Conservation (phyloP, 30 jellyfish, hydroid and myxozoan species). For the Mastigias papua region DNA sequence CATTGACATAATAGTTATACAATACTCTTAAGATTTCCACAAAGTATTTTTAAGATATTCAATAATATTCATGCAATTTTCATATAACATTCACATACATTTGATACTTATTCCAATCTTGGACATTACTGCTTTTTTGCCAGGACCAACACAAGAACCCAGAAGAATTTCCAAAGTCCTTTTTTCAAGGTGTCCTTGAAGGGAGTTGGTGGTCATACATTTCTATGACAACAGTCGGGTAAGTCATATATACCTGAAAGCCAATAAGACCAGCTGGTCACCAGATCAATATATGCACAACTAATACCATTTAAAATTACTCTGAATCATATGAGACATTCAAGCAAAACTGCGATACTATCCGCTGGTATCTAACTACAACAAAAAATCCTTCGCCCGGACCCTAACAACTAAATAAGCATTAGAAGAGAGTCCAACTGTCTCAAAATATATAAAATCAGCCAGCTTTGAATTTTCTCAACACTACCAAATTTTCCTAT, state of each 20-base stretch:
- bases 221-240: constrained; percentile 79
- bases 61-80: too few species aligned
- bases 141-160: constrained; percentile 43
- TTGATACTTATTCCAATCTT: too few species aligned
- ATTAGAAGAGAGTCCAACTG: too few species aligned
- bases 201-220: constrained; percentile 72
- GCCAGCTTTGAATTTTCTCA: too few species aligned
- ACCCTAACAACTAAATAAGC: not conserved
- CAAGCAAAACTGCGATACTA: not conserved
- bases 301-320: not conserved
- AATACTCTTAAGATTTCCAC: too few species aligned
- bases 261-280: not conserved
- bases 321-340: not conserved
- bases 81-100: too few species aligned
- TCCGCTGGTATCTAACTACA: not conserved
- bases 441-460: too few species aligned
- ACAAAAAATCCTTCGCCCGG: not conserved
- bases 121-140: too few species aligned
- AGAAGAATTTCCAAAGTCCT: constrained; percentile 42
- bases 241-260: not conserved
- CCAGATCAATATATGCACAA: too few species aligned
- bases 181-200: constrained; percentile 20
- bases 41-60: too few species aligned
- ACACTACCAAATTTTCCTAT: too few species aligned
- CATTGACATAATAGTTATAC: too few species aligned